Evolutionary conservation across 2,797 vertebrate species (phyloP).

Genomic region (Todus mexicanus): DNA sequence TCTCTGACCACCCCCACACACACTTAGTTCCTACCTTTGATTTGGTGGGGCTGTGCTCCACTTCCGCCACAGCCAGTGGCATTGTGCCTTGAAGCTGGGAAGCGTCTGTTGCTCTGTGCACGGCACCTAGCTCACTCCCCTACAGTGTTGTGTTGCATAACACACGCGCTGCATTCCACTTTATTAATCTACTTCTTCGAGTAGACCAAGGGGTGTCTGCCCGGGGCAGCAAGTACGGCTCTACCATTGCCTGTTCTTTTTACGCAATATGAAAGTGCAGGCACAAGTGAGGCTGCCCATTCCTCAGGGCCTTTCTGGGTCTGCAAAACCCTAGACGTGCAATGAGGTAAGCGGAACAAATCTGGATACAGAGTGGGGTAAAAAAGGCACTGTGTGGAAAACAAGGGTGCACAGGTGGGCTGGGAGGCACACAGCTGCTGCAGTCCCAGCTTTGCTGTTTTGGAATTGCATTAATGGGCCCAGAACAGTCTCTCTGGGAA

Average conservation of each 20-base stretch:
- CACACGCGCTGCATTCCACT: neutral
- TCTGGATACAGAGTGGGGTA: too few relatives aligned
- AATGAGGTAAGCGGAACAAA: neutral
- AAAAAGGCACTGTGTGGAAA: neutral
- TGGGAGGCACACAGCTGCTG: neutral
- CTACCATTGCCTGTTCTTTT: neutral
- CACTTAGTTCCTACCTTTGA: neutral
- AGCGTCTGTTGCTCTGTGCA: neutral
- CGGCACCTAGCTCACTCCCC: neutral
- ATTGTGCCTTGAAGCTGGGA: neutral
- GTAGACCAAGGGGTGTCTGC: neutral
- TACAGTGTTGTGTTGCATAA: neutral
- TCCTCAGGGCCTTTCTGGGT: neutral
- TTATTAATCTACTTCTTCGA: too few relatives aligned
- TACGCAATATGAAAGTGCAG: neutral
- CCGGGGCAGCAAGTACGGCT: neutral
- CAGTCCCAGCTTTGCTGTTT: neutral
- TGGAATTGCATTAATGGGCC: neutral
- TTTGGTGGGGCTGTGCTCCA: neutral
- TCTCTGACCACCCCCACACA: neutral
- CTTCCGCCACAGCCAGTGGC: neutral
- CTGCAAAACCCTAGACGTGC: neutral
- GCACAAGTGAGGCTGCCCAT: neutral
- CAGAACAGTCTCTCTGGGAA: neutral
- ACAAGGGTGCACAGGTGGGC: neutral